A percentile compares a stretch with the other conserved stretches of the same genome.
phyloP scores from a whole-genome alignment of 2,888 invertebrate species.

The Antitype chi region DNA sequence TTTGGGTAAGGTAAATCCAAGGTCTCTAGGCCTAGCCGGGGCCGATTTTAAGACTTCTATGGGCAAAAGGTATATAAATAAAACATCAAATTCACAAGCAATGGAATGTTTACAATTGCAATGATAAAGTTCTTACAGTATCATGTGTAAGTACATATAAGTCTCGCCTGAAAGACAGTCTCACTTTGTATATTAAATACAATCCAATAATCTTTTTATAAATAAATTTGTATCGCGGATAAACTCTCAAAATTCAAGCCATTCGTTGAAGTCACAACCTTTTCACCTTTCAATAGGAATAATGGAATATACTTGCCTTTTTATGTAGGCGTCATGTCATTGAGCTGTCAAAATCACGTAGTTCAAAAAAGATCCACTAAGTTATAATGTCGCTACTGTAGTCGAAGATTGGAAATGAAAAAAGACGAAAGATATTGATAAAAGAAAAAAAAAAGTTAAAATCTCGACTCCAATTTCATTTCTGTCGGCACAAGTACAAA shows the following conservation, averaged over 20 bases:
- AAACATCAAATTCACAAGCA: constrained; percentile 86
- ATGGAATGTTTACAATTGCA: constrained; percentile 90
- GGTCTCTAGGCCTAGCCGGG: not conserved
- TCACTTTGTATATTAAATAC: constrained; percentile 71
- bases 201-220: constrained; percentile 51
- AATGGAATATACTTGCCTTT: constrained; percentile 33
- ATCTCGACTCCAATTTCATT: not conserved
- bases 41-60: not conserved
- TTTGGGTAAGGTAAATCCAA: not conserved
- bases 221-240: constrained; percentile 54
- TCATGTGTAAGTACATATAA: constrained; percentile 81
- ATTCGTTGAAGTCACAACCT: constrained; percentile 73
- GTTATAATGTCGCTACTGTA: not conserved
- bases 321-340: constrained; percentile 16
- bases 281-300: constrained; percentile 50
- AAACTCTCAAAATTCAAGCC: constrained; percentile 70
- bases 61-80: constrained; percentile 70
- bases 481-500: constrained; percentile 51
- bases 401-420: not conserved
- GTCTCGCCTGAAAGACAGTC: constrained; percentile 76
- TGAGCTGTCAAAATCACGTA: constrained; percentile 32
- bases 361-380: not conserved
- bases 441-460: not conserved
- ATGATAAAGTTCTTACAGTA: constrained; percentile 84
- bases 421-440: not conserved